phyloP scores from a whole-genome alignment of 2,113 vertebrate species.

The Propithecus coquereli region DNA sequence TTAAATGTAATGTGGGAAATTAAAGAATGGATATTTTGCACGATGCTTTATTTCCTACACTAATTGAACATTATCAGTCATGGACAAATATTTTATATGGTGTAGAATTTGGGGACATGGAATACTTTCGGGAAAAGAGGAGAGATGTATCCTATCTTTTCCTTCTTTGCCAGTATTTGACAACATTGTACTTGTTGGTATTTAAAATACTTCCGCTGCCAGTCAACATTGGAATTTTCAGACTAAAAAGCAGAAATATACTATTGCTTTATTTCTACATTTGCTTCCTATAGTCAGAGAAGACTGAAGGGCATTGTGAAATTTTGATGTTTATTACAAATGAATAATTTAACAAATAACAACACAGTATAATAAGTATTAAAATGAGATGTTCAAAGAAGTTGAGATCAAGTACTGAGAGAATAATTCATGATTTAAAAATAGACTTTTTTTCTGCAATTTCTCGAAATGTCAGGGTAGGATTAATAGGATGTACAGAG shows the following conservation, averaged over 20 bases:
- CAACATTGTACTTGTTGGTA: neutral
- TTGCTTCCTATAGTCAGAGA: slow-evolving; percentile 6
- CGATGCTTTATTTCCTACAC: neutral
- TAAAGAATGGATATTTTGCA: neutral
- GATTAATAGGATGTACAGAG: neutral
- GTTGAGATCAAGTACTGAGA: neutral
- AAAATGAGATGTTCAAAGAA: slow-evolving; percentile 45
- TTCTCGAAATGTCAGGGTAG: neutral
- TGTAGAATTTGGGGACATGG: neutral
- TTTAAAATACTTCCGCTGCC: neutral
- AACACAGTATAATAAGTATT: slow-evolving; percentile 6
- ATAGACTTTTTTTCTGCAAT: neutral
- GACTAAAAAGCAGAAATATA: neutral
- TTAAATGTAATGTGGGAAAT: slow-evolving; percentile 27
- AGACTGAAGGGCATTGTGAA: neutral
- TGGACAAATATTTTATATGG: neutral
- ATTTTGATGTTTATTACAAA: slow-evolving; percentile 37
- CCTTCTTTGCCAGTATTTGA: neutral
- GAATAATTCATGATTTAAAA: slow-evolving; percentile 22
- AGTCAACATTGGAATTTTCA: slow-evolving; percentile 26
- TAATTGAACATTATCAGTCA: neutral
- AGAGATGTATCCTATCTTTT: neutral
- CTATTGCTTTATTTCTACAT: neutral
- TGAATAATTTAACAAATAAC: slow-evolving; percentile 46
- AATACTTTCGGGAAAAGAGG: neutral